These are phyloP conservation scores for Nipponia nippon DNA, from an alignment of 2,113 vertebrate species.

Conservation along the genomic window DNA sequence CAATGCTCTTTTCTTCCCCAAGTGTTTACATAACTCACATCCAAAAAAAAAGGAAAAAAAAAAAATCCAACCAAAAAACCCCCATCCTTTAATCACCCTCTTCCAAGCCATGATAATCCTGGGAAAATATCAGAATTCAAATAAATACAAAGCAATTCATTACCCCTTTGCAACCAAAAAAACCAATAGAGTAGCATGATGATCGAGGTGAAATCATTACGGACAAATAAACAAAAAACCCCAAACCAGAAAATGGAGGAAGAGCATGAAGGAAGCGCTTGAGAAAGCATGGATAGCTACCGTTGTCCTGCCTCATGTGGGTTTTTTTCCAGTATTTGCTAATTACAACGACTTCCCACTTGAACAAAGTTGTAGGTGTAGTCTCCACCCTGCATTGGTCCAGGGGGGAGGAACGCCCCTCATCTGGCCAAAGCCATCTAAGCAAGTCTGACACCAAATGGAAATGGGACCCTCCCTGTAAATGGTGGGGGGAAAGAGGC, in stretches of 20 bases:
- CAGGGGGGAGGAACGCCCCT: background rate
- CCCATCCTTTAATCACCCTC: background rate
- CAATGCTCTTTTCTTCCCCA: background rate
- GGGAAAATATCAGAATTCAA: background rate
- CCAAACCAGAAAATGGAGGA: background rate
- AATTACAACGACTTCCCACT: background rate
- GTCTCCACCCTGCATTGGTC: background rate
- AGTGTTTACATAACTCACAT: background rate
- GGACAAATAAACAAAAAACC: background rate
- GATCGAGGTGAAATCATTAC: background rate
- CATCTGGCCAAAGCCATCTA: background rate
- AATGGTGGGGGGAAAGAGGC: background rate
- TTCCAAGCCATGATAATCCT: background rate
- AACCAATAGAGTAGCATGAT: fast-evolving
- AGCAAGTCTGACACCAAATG: background rate
- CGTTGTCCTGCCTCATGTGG: background rate
- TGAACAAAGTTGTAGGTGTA: background rate
- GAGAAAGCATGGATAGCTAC: background rate
- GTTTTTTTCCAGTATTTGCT: background rate
- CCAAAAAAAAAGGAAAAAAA: background rate
- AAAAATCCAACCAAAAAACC: background rate
- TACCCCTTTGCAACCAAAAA: background rate
- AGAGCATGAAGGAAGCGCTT: fast-evolving
- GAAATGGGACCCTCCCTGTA: background rate
- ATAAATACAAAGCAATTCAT: background rate